phyloP scores from a whole-genome alignment of 2,797 vertebrate genomes.

The Notamacropus eugenii region DNA sequence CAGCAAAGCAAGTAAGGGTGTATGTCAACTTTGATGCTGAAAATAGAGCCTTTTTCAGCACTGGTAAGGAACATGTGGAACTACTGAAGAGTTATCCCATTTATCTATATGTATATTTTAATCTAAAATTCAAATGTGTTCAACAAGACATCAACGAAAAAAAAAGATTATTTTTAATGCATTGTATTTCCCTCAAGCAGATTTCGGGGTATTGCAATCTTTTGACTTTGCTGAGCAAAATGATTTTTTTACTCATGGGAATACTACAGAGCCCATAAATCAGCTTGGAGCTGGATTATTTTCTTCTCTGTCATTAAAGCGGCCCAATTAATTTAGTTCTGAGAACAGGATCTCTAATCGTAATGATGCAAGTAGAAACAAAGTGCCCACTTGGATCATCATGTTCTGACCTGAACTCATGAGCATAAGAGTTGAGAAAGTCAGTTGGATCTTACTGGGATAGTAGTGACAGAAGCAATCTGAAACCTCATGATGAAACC shows the following conservation, averaged over 20 bases:
- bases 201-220: conserved; percentile 64
- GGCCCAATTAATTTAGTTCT: neutral
- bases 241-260: conserved; percentile 74
- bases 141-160: conserved; percentile 25
- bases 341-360: conserved; percentile 5
- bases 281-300: conserved; percentile 29
- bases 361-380: neutral
- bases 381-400: conserved; percentile 31
- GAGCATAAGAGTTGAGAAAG: neutral
- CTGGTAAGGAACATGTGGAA: conserved; percentile 34
- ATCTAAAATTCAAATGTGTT: conserved; percentile 67
- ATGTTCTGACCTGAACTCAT: neutral
- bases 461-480: neutral
- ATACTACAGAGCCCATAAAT: conserved; percentile 57
- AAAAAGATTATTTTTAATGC: neutral
- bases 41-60: conserved; percentile 3
- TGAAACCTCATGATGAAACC: neutral
- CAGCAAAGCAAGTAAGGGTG: conserved; percentile 25
- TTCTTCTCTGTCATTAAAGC: conserved; percentile 60
- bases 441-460: conserved; percentile 4
- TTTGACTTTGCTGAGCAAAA: conserved; percentile 57
- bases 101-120: conserved; percentile 46
- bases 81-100: neutral
- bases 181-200: conserved; percentile 49
- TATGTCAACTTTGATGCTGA: conserved; percentile 24